Evolutionary conservation across 2,113 vertebrate species (phyloP).

Genomic region (Labrus mixtus): DNA sequence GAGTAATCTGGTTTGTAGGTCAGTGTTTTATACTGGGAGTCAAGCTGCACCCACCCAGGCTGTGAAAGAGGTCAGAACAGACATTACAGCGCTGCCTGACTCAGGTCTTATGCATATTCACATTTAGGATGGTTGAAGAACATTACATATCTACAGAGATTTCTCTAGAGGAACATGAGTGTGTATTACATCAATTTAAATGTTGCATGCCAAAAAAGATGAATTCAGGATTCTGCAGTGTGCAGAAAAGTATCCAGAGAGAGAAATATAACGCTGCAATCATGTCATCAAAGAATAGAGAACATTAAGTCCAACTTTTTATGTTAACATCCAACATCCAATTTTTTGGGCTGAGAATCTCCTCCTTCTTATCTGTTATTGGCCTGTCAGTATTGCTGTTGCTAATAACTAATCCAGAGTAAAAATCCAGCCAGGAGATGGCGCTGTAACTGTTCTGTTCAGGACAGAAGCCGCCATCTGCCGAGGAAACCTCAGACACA

Average conservation of each 20-base stretch:
- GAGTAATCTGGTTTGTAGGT: slow-evolving; percentile 55
- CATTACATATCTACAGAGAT: too few species aligned
- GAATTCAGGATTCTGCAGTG: too few species aligned
- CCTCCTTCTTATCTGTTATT: too few species aligned
- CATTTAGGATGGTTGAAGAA: too few species aligned
- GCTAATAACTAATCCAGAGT: neutral
- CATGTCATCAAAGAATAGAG: too few species aligned
- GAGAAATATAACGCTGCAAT: too few species aligned
- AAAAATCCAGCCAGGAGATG: slow-evolving; percentile 28
- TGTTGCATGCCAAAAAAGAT: too few species aligned
- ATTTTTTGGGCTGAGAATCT: neutral
- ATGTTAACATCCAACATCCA: too few species aligned
- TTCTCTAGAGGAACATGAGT: too few species aligned
- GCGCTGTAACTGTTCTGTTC: neutral
- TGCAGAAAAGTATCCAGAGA: too few species aligned
- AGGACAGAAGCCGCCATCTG: slow-evolving; percentile 10
- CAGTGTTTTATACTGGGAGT: slow-evolving; percentile 21
- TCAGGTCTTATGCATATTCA: slow-evolving; percentile 1
- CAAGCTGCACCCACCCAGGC: slow-evolving; percentile 34
- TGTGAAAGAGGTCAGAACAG: slow-evolving; percentile 27
- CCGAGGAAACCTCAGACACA: neutral
- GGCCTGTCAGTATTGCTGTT: neutral
- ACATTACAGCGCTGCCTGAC: slow-evolving; percentile 10
- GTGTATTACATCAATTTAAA: too few species aligned
- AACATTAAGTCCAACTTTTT: too few species aligned